Conservation (phyloP, 1,140 invertebrate species). For the Episyrphus balteatus region DNA sequence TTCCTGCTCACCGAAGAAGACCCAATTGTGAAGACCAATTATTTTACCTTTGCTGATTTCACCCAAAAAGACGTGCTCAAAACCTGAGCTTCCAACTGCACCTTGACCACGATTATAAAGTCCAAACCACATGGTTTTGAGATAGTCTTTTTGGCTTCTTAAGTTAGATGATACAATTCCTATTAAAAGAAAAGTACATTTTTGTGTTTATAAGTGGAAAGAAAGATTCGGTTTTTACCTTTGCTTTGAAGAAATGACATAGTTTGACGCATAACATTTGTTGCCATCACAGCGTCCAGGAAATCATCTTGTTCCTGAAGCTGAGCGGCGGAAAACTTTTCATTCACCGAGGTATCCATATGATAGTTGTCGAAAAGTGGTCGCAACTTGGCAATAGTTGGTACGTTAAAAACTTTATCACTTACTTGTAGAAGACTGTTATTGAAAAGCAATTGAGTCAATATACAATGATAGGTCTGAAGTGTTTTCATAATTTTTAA, state of each 20-base stretch:
- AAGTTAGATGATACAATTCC: conserved; percentile 44
- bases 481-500: conserved; percentile 8
- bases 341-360: conserved; percentile 54
- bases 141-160: conserved; percentile 53
- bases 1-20: conserved; percentile 70
- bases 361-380: conserved; percentile 67
- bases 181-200: no score
- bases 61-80: conserved; percentile 78
- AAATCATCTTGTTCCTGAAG: conserved; percentile 62
- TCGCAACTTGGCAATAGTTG: conserved; percentile 54
- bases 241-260: conserved; percentile 55
- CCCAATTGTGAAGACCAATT: conserved; percentile 77
- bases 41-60: conserved; percentile 64
- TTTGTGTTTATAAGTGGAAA: no score
- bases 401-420: conserved; percentile 29
- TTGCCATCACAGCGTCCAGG: conserved; percentile 58
- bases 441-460: no score
- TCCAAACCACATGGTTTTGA: conserved; percentile 69
- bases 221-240: conserved; percentile 36
- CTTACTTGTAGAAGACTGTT: conserved; percentile 27
- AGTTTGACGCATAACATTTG: conserved; percentile 59
- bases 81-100: conserved; percentile 66
- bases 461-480: no score
- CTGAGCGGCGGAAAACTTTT: conserved; percentile 64
- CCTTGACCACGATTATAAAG: conserved; percentile 65